phyloP scores from a whole-genome alignment of 2,113 vertebrate genomes.

The Isurus oxyrinchus region DNA sequence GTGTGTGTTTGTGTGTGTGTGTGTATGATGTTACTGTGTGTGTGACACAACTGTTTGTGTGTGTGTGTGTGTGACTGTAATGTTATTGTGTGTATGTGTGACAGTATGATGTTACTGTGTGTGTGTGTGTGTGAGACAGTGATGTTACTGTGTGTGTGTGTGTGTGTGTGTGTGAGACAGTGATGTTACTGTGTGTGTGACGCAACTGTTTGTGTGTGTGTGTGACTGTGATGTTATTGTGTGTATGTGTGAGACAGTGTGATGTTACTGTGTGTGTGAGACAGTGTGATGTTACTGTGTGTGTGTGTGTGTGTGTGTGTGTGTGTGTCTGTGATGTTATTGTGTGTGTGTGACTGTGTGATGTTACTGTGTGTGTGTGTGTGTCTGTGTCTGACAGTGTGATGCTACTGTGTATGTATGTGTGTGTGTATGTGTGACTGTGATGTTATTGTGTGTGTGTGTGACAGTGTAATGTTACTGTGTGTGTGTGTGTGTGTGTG shows the following conservation, averaged over 20 bases:
- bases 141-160: too few relatives aligned
- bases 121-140: too few relatives aligned
- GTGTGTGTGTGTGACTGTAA: background rate
- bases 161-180: background rate
- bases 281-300: background rate
- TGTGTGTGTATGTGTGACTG: background rate
- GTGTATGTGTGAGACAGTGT: background rate
- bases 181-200: too few relatives aligned
- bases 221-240: background rate
- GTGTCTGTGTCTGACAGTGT: background rate
- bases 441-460: background rate
- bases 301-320: background rate
- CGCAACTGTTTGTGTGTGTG: too few relatives aligned
- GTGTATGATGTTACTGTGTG: background rate
- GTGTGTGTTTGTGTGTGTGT: background rate
- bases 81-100: too few relatives aligned
- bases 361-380: too few relatives aligned
- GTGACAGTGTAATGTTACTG: too few relatives aligned
- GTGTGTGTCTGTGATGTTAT: background rate
- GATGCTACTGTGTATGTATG: too few relatives aligned
- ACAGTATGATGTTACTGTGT: too few relatives aligned
- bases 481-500: too few relatives aligned
- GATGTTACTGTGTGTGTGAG: background rate
- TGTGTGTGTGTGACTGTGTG: background rate
- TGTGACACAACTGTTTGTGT: too few relatives aligned